Evolutionary conservation across 2,888 invertebrate species (phyloP).

Genomic region (Dascillus cervinus): DNA sequence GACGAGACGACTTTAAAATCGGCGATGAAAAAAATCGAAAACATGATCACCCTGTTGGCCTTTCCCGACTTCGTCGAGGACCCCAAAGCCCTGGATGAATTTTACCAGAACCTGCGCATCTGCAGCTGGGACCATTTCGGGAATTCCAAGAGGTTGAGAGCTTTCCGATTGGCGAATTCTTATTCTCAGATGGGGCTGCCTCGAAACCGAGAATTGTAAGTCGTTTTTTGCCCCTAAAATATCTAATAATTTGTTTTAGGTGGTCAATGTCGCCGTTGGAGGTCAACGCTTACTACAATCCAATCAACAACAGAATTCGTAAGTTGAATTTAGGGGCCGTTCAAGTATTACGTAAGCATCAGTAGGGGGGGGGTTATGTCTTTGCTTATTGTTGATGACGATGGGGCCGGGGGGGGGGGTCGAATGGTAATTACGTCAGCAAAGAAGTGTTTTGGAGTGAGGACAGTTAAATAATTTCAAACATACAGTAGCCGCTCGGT

Average conservation of each 20-base stretch:
- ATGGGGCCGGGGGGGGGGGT: too few species aligned
- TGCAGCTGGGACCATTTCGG: slow-evolving; percentile 38
- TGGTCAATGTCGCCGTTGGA: slow-evolving; percentile 45
- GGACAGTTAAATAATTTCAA: too few species aligned
- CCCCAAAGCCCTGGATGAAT: slow-evolving; percentile 26
- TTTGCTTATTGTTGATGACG: too few species aligned
- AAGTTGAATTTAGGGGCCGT: slow-evolving; percentile 30
- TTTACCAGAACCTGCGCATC: slow-evolving; percentile 36
- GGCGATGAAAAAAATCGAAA: slow-evolving; percentile 44
- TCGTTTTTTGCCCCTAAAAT: slow-evolving; percentile 2
- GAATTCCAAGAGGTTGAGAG: slow-evolving; percentile 32
- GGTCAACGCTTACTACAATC: slow-evolving; percentile 59
- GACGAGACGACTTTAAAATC: slow-evolving; percentile 43
- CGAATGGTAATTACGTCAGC: too few species aligned
- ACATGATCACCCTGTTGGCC: slow-evolving; percentile 39
- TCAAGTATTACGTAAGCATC: background rate
- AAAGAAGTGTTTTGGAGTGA: too few species aligned
- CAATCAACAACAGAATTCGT: slow-evolving; percentile 45
- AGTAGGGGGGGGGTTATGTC: background rate
- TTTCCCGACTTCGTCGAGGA: slow-evolving; percentile 32
- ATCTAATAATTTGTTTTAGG: slow-evolving; percentile 21
- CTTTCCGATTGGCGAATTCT: slow-evolving; percentile 32
- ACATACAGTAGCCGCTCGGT: too few species aligned
- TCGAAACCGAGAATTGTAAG: slow-evolving; percentile 28
- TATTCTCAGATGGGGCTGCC: slow-evolving; percentile 27